Conservation (phyloP, 2,113 vertebrate species). For the Nothocercus julius region DNA sequence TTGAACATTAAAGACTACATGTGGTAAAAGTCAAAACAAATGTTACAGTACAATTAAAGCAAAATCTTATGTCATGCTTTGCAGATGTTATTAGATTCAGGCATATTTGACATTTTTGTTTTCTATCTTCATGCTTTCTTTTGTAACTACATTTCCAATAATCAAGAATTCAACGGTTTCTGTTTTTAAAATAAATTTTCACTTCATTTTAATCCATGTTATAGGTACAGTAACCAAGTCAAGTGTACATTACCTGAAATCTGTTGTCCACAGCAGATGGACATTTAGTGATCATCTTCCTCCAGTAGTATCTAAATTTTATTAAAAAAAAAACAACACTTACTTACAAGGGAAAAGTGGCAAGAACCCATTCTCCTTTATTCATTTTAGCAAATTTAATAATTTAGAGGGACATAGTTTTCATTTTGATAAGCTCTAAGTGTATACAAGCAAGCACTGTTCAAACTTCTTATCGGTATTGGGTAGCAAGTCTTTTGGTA, state of each 20-base stretch:
- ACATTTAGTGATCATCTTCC: not conserved
- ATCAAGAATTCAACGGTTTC: not conserved
- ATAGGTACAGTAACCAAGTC: not conserved
- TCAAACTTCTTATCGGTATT: not conserved
- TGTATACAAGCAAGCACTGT: not conserved
- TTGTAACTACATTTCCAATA: not conserved
- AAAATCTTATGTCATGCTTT: not conserved
- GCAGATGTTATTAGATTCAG: not conserved
- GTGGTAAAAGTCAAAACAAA: not conserved
- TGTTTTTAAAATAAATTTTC: not conserved
- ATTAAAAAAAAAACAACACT: not conserved
- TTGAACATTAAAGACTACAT: not conserved
- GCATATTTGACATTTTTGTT: not conserved
- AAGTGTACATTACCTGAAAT: not conserved
- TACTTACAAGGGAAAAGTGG: not conserved
- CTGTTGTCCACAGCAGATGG: not conserved
- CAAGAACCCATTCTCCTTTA: not conserved
- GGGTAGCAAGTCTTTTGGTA: not conserved
- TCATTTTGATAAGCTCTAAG: not conserved
- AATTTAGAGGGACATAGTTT: not conserved
- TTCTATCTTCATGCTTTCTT: not conserved
- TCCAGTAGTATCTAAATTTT: not conserved
- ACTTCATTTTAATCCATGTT: not conserved
- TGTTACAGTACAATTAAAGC: not conserved
- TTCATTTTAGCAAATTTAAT: not conserved